phyloP scores from a whole-genome alignment of 2,113 vertebrate genomes.

The Rousettus leschenaultii region DNA sequence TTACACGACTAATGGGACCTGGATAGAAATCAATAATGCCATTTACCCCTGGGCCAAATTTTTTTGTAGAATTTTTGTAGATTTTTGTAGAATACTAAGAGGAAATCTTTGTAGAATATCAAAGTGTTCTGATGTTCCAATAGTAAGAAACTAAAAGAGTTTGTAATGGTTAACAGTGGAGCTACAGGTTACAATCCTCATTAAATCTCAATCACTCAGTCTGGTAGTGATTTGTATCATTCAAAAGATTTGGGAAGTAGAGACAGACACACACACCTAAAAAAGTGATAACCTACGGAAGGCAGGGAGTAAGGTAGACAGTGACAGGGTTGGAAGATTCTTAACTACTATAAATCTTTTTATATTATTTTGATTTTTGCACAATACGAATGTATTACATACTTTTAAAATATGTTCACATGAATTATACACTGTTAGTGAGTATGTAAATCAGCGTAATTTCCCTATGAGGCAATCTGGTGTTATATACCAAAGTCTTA shows the following conservation, averaged over 20 bases:
- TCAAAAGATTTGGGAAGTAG: slow-evolving; percentile 19
- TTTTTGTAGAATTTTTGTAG: neutral
- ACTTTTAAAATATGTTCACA: neutral
- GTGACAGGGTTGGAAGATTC: neutral
- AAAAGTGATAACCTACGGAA: neutral
- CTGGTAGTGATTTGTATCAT: neutral
- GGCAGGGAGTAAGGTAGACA: neutral
- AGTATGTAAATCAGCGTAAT: slow-evolving; percentile 6
- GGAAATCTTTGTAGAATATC: neutral
- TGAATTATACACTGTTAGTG: neutral
- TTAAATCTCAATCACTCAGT: neutral
- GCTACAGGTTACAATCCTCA: neutral
- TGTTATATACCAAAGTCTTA: neutral
- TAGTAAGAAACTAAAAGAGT: neutral
- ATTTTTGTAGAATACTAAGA: neutral
- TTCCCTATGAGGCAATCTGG: neutral
- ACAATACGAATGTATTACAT: neutral
- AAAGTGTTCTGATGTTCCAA: neutral
- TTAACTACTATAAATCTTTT: neutral
- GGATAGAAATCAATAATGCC: neutral
- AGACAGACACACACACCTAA: neutral
- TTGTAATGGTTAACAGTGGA: neutral
- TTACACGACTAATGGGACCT: neutral
- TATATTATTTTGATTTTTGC: slow-evolving; percentile 6
- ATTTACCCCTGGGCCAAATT: slow-evolving; percentile 3